These are phyloP conservation scores for Pristionchus exspectatus DNA, from an alignment of 2,888 invertebrate species.

Conservation along the genomic window DNA sequence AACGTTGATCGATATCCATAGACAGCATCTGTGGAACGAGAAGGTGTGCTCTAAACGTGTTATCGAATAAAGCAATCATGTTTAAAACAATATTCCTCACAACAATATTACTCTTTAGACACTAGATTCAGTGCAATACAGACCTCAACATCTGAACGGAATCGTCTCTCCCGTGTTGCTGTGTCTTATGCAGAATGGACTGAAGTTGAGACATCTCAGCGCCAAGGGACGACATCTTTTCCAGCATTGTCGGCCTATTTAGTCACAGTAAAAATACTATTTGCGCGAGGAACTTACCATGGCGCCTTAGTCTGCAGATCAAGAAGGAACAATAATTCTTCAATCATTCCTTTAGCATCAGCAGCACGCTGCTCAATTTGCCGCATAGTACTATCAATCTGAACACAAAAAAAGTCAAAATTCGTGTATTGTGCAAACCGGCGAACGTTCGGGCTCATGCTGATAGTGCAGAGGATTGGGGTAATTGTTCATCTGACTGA, in stretches of 20 bases:
- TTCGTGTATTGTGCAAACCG: not conserved
- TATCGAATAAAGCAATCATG: not conserved
- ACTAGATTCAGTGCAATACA: not conserved
- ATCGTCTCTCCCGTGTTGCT: constrained; percentile 54
- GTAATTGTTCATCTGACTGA: constrained; percentile 33
- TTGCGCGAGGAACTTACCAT: constrained; percentile 56
- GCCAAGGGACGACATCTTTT: constrained; percentile 71
- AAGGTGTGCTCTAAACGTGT: constrained; percentile 63
- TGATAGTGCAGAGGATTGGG: constrained; percentile 35
- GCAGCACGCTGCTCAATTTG: constrained; percentile 57
- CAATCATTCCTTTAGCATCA: constrained; percentile 67
- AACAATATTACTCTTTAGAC: not conserved
- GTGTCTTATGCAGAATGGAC: constrained; percentile 65
- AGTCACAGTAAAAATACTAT: not conserved
- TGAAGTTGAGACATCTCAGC: constrained; percentile 69
- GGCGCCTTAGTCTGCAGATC: constrained; percentile 68
- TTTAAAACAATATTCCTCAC: not conserved
- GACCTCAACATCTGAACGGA: constrained; percentile 44
- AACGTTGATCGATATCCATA: constrained; percentile 66
- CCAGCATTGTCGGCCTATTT: constrained; percentile 71
- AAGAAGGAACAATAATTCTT: constrained; percentile 66
- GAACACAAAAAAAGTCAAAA: not conserved
- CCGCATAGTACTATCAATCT: constrained; percentile 48
- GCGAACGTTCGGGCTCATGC: constrained; percentile 15
- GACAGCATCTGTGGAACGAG: constrained; percentile 72